These are phyloP conservation scores for Torymus tubicola DNA, from an alignment of 2,888 invertebrate genomes.

Conservation along the genomic window DNA sequence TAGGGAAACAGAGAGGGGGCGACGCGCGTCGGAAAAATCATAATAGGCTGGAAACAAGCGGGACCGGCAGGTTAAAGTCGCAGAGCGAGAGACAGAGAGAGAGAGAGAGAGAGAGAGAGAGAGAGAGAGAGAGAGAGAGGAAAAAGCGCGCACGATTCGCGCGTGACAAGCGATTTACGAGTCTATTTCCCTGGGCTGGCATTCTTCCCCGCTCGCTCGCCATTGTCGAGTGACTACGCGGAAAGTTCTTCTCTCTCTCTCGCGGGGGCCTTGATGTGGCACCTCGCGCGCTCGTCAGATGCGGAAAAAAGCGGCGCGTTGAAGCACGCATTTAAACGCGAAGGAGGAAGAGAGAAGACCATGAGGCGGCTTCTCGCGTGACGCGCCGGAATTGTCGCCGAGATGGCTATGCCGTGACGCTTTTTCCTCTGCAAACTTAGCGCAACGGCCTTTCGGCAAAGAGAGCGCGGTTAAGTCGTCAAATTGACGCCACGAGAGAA, in stretches of 20 bases:
- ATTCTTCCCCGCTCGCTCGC: neutral
- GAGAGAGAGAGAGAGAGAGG: slow-evolving; percentile 48
- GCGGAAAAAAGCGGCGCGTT: slow-evolving; percentile 33
- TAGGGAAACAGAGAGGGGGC: neutral
- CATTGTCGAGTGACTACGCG: slow-evolving; percentile 36
- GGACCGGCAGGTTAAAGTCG: neutral
- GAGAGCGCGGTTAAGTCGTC: neutral
- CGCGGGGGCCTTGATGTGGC: neutral
- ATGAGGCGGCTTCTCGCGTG: slow-evolving; percentile 11
- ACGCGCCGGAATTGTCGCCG: slow-evolving; percentile 25
- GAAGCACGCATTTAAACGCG: slow-evolving; percentile 34
- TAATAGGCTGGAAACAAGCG: slow-evolving; percentile 38
- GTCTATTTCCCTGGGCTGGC: slow-evolving; percentile 60
- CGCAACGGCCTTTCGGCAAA: neutral
- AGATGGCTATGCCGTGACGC: no score
- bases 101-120: neutral
- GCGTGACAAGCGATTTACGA: slow-evolving; percentile 68
- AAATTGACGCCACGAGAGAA: neutral
- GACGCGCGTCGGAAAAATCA: slow-evolving; percentile 16
- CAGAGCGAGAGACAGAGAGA: no score
- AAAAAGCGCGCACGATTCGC: slow-evolving; percentile 67
- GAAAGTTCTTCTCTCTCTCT: slow-evolving; percentile 6
- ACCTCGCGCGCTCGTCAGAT: neutral
- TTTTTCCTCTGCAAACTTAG: neutral
- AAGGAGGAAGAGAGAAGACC: slow-evolving; percentile 3